These are phyloP conservation scores for Sardinella longiceps DNA, from an alignment of 2,797 vertebrate species.

Conservation along the genomic window DNA sequence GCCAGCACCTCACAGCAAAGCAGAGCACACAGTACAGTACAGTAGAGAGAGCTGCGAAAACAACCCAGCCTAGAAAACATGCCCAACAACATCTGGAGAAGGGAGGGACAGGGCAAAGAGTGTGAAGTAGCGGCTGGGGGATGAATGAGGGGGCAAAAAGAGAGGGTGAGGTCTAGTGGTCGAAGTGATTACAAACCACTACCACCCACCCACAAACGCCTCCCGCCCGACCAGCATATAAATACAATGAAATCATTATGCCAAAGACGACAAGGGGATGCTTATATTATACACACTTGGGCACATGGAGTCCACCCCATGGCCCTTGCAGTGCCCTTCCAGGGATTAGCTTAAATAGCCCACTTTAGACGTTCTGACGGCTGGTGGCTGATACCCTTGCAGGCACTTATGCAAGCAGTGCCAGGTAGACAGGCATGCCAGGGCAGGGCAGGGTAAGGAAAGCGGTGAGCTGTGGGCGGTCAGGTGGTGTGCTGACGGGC, in stretches of 20 bases:
- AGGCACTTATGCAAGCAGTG: neutral
- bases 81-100: neutral
- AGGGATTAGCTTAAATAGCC: conserved; percentile 5
- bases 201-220: neutral
- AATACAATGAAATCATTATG: conserved; percentile 8
- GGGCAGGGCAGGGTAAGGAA: neutral
- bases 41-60: neutral
- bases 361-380: neutral
- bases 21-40: neutral
- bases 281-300: conserved; percentile 6
- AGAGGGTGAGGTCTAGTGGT: neutral
- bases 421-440: neutral
- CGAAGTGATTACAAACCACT: neutral
- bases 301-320: neutral
- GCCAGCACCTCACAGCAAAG: neutral
- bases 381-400: neutral
- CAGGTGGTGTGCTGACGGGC: neutral
- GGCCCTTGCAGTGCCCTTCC: neutral
- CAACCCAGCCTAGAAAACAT: neutral
- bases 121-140: neutral
- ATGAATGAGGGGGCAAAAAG: neutral
- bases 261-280: neutral
- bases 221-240: neutral
- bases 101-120: neutral
- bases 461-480: neutral